Conservation (phyloP, 1,140 invertebrate genomes). For the Eueides isabella region DNA sequence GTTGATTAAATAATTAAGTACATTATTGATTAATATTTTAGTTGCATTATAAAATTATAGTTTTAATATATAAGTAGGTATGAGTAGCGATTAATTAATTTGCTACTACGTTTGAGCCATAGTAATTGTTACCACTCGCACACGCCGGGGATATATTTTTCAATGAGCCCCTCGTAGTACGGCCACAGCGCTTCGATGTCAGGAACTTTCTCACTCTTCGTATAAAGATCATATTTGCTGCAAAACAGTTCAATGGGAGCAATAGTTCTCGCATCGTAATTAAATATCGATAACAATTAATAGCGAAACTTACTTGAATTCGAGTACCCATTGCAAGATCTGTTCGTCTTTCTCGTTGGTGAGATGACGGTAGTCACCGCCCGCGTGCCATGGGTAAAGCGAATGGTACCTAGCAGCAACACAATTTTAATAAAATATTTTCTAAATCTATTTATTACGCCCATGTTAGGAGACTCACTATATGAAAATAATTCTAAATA, state of each 20-base stretch:
- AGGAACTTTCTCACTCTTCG: constrained; percentile 91
- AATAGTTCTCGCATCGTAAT: too few relatives aligned
- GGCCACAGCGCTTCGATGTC: constrained; percentile 94
- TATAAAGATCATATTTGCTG: constrained; percentile 97
- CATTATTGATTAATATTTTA: neutral
- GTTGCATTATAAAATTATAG: too few relatives aligned
- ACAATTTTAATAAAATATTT: neutral
- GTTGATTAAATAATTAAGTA: neutral
- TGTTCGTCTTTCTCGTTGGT: constrained; percentile 89
- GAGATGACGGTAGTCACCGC: constrained; percentile 92
- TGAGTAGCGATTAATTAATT: neutral
- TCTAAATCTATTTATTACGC: too few relatives aligned
- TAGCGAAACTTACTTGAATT: constrained; percentile 96
- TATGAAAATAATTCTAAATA: too few relatives aligned
- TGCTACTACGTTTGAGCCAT: neutral
- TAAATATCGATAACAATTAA: too few relatives aligned
- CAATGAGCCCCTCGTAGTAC: constrained; percentile 95
- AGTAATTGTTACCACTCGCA: constrained; percentile 84
- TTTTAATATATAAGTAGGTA: too few relatives aligned
- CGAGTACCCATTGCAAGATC: constrained; percentile 91
- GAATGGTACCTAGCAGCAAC: constrained; percentile 89
- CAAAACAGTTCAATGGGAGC: constrained; percentile 41
- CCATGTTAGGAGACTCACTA: too few relatives aligned
- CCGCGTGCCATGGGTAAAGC: constrained; percentile 97
- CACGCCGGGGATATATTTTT: constrained; percentile 95